Evolutionary conservation across 2,113 vertebrate species (phyloP).

Genomic region (Ammodytes dubius): DNA sequence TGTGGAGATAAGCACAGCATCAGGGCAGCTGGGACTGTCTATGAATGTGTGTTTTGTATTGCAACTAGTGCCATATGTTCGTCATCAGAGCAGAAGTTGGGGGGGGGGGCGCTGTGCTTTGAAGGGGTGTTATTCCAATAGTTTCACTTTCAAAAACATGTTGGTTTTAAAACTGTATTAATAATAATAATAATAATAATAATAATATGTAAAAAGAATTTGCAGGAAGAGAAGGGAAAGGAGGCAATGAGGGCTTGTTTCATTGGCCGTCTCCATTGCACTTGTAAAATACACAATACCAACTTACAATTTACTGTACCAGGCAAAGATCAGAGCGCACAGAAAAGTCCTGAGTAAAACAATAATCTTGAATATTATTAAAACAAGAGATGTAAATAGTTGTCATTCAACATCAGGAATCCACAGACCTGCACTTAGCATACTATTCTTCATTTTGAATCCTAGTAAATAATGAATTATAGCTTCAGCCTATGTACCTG

Average conservation of each 20-base stretch:
- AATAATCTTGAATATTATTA: background rate
- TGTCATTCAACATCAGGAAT: background rate
- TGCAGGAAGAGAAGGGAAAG: background rate
- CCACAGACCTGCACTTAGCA: background rate
- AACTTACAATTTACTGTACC: background rate
- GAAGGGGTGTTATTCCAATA: conserved; percentile 35
- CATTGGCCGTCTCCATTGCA: background rate
- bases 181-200: background rate
- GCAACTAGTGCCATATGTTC: conserved; percentile 32
- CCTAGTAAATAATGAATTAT: background rate
- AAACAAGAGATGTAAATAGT: background rate
- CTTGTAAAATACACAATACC: background rate
- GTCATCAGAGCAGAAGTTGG: conserved; percentile 23
- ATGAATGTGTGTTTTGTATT: conserved; percentile 33
- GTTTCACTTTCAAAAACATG: too few relatives aligned
- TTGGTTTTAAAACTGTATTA: background rate
- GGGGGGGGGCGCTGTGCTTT: conserved; percentile 19
- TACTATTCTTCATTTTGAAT: background rate
- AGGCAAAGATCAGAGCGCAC: background rate
- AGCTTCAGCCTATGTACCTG: background rate
- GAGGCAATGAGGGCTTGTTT: background rate
- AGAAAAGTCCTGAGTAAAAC: background rate
- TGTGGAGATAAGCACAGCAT: conserved; percentile 59
- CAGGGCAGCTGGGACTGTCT: conserved; percentile 28
- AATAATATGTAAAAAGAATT: background rate